Percentiles rank a stretch among this genome's conserved stretches.
Conservation (phyloP, 1,140 invertebrate species). For the Drosophila parvula region DNA sequence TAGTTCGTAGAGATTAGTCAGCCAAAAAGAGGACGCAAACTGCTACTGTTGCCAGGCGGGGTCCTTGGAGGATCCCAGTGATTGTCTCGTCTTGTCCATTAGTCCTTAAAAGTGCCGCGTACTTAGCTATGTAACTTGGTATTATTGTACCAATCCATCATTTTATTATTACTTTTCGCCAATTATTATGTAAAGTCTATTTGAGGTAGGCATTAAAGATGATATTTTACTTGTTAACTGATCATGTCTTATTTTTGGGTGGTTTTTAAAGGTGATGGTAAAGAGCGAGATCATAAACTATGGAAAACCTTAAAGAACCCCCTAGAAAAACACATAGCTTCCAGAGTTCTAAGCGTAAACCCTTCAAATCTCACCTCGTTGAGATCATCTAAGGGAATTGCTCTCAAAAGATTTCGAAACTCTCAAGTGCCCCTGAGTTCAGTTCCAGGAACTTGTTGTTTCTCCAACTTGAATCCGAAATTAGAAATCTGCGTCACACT, state of each 20-base stretch:
- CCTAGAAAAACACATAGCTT: no score
- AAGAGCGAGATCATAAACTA: not conserved
- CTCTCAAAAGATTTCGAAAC: conserved; percentile 7
- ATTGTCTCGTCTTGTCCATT: conserved; percentile 74
- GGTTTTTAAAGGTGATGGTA: no score
- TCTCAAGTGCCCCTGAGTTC: conserved; percentile 12
- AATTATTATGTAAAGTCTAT: conserved; percentile 26
- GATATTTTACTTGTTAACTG: conserved; percentile 18
- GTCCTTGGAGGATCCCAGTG: conserved; percentile 40
- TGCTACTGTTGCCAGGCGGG: conserved; percentile 33
- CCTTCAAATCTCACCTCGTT: not conserved
- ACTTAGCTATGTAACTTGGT: conserved; percentile 61
- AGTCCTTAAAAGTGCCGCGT: conserved; percentile 67
- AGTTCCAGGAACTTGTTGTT: conserved; percentile 22
- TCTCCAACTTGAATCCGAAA: conserved; percentile 28
- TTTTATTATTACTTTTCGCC: conserved; percentile 18
- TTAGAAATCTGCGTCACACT: conserved; percentile 45
- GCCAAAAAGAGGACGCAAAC: conserved; percentile 33
- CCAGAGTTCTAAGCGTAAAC: not conserved
- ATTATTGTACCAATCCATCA: conserved; percentile 40
- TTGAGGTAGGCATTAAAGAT: conserved; percentile 50
- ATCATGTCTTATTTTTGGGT: not conserved
- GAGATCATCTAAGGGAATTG: conserved; percentile 1
- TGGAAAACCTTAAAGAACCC: not conserved
- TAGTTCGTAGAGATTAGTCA: conserved; percentile 23